Base-by-base conservation (phyloP, 2,113 vertebrate species). In the Pseudorectes ferrugineus region DNA sequence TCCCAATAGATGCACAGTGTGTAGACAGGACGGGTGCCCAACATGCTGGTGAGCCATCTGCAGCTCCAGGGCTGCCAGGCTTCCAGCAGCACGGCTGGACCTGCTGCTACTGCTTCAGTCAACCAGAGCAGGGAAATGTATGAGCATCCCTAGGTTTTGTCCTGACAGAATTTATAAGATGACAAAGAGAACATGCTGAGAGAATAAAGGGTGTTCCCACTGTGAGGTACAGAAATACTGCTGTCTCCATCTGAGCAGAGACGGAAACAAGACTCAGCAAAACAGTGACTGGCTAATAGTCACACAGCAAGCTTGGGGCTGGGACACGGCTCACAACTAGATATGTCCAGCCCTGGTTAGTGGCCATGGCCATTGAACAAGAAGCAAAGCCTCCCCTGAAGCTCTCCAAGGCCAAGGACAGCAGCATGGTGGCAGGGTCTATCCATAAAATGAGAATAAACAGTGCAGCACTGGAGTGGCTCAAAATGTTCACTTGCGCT, bases 1-100 rank as follows among this genome's bases (percentile, higher is more conserved):
- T 29, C n/a, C 33, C 42, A 13, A 1, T 6, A 13, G 42, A 4
- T 4, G 8, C 15, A 7, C 0, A 0, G 28, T 8, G 54, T 12
- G 58, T 10, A 17, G 67, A 68, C 42, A 81, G 45, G 54, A 31
- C 0, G 0, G 5, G 10, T 62, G 55, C 10, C 54, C 46, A 17
- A 6, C 10, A 0, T 42, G 48, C 21, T 26, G 23, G 4, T 25
- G 42, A 55, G 35, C 57, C 79, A 33, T 5, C 71, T 45, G 76
- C 43, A 79, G 38, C 79, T 68, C 57, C 72, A 31, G 43, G 48
- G 62, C 66, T 79, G 62, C 48, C 67, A 75, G 23, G 14, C 42
- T 31, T 46, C 36, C 67, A 73, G 52, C 76, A 77, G 28, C 54
- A 61, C 0, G 1, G 24, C 63, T 86, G 38, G 36, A 38, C 42